phyloP scores from a whole-genome alignment of 2,113 vertebrate genomes.

The Gadus chalcogrammus region DNA sequence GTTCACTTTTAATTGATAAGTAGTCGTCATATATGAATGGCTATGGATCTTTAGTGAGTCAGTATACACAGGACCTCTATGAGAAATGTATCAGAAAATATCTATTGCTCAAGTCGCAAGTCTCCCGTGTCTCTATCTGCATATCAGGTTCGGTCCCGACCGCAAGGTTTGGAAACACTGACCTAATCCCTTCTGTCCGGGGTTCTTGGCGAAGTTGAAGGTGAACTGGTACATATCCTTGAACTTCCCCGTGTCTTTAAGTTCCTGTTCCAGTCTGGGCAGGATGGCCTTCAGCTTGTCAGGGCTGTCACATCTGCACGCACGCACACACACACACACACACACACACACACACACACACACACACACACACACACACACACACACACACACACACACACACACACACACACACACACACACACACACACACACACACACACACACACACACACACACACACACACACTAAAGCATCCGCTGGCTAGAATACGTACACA shows the following conservation, averaged over 20 bases:
- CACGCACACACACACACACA: neutral
- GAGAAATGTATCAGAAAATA: too few relatives aligned
- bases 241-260: constrained; percentile 88
- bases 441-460: neutral
- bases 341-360: neutral
- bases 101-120: too few relatives aligned
- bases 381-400: too few relatives aligned
- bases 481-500: too few relatives aligned
- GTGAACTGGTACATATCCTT: constrained; percentile 98
- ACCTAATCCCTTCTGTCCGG: constrained; percentile 97
- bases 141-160: neutral
- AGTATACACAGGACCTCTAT: too few relatives aligned
- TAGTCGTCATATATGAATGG: too few relatives aligned
- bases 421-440: neutral
- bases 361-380: neutral
- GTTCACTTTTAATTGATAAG: too few relatives aligned
- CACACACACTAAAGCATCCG: too few relatives aligned
- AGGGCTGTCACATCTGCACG: constrained; percentile 85
- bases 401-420: neutral
- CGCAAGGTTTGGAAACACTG: constrained; percentile 36
- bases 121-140: too few relatives aligned
- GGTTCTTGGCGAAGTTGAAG: constrained; percentile 95
- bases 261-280: constrained; percentile 88
- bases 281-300: constrained; percentile 87
- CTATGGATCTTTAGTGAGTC: too few relatives aligned